Percentiles rank a stretch among this genome's conserved stretches.
Conservation (phyloP, 2,888 invertebrate species). For the Caenorhabditis sp. region DNA sequence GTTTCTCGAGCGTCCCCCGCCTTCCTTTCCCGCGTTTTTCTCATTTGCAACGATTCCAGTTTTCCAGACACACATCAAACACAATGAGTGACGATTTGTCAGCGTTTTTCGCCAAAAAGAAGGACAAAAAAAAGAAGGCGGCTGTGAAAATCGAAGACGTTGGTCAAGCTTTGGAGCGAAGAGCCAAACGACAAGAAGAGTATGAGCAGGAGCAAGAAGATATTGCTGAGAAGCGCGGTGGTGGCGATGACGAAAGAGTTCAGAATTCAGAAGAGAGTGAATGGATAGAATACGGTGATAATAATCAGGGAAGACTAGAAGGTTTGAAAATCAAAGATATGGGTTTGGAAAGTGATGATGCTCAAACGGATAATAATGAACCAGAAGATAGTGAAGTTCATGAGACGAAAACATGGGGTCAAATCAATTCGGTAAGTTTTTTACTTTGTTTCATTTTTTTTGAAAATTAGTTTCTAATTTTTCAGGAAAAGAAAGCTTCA, state of each 20-base stretch:
- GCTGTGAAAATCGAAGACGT: conserved; percentile 64
- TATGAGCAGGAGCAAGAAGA: conserved; percentile 44
- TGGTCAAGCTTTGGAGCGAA: conserved; percentile 60
- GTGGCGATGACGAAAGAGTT: conserved; percentile 20
- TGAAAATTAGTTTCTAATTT: not conserved
- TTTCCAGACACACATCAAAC: not conserved
- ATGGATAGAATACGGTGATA: conserved; percentile 57
- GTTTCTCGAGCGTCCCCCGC: not conserved
- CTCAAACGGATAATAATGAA: conserved; percentile 46
- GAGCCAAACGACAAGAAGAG: conserved; percentile 53
- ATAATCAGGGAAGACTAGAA: conserved; percentile 51
- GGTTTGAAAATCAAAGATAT: conserved; percentile 59
- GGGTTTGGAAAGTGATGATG: conserved; percentile 49
- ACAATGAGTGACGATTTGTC: conserved; percentile 63
- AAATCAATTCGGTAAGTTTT: conserved; percentile 19
- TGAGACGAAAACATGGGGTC: conserved; percentile 49
- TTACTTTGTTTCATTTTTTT: not conserved
- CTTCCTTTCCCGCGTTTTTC: not conserved
- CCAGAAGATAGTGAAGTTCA: conserved; percentile 49
- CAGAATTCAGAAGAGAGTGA: conserved; percentile 55
- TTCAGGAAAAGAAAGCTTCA: conserved; percentile 28
- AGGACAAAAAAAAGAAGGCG: conserved; percentile 63
- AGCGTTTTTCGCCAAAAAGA: conserved; percentile 67
- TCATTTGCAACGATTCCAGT: not conserved
- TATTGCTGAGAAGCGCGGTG: conserved; percentile 31